Percentiles rank a stretch among this genome's conserved stretches.
Evolutionary conservation across 2,888 invertebrate species (phyloP).

Genomic region (Monopis laevigella): DNA sequence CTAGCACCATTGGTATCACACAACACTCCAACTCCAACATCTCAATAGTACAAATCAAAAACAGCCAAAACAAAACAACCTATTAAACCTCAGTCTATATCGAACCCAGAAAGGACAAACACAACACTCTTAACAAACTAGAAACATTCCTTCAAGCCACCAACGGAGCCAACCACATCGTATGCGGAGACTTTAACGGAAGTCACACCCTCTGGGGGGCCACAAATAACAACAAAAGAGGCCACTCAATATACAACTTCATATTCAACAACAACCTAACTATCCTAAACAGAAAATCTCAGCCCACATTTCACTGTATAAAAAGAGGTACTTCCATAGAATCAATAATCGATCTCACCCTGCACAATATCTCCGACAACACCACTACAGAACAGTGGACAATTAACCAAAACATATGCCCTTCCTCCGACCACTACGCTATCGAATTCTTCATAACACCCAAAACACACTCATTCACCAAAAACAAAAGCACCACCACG

Average conservation of each 20-base stretch:
- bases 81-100: no score
- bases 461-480: not conserved
- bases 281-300: constrained; percentile 14
- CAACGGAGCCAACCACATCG: not conserved
- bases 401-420: constrained; percentile 9
- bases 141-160: not conserved
- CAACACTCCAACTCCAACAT: no score
- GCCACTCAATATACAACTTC: constrained; percentile 8
- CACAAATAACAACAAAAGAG: constrained; percentile 13
- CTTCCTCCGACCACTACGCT: constrained; percentile 15
- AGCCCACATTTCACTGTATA: constrained; percentile 16
- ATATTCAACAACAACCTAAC: constrained; percentile 12
- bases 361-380: not conserved
- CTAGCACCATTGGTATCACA: no score
- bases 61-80: no score
- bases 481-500: not conserved
- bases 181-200: constrained; percentile 23
- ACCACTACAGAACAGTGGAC: constrained; percentile 14
- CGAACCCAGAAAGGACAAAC: not conserved
- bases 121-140: not conserved
- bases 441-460: constrained; percentile 13
- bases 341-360: constrained; percentile 17
- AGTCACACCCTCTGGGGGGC: constrained; percentile 22
- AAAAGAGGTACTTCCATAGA: constrained; percentile 8
- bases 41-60: no score